Conservation (phyloP, 2,888 invertebrate species). For the Yponomeuta evonymella region DNA sequence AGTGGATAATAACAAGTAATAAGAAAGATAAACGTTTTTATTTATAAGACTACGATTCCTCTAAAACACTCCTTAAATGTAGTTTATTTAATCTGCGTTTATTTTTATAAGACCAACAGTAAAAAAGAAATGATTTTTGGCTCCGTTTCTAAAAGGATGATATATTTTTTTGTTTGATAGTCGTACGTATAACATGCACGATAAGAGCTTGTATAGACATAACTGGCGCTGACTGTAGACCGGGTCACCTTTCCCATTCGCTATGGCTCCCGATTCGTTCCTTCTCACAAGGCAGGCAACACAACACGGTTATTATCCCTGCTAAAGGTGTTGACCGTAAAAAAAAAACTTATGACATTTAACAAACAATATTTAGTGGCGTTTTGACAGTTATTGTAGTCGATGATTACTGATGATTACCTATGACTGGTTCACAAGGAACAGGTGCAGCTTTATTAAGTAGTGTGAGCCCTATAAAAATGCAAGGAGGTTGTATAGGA, state of each 20-base stretch:
- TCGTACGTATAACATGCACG: background rate
- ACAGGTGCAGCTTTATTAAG: slow-evolving; percentile 51
- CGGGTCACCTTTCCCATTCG: slow-evolving; percentile 54
- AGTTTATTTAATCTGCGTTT: too few relatives aligned
- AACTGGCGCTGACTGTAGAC: too few relatives aligned
- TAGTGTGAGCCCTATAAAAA: slow-evolving; percentile 25
- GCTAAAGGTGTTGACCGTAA: slow-evolving; percentile 67
- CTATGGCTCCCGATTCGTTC: slow-evolving; percentile 42
- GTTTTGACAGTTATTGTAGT: slow-evolving; percentile 72
- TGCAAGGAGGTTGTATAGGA: slow-evolving; percentile 24
- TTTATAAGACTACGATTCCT: too few relatives aligned
- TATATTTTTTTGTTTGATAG: background rate
- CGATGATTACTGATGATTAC: slow-evolving; percentile 66
- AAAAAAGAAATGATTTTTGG: too few relatives aligned
- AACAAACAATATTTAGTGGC: slow-evolving; percentile 74
- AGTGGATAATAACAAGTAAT: too few relatives aligned
- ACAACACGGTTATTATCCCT: slow-evolving; percentile 38
- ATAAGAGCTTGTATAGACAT: too few relatives aligned
- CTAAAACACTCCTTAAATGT: too few relatives aligned
- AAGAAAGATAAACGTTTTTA: too few relatives aligned
- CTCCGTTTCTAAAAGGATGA: too few relatives aligned
- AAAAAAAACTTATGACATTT: slow-evolving; percentile 67
- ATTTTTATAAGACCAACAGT: too few relatives aligned
- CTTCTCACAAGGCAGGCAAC: slow-evolving; percentile 26
- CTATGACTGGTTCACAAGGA: slow-evolving; percentile 37